These are phyloP conservation scores for Rotaria socialis DNA, from an alignment of 2,888 invertebrate species.

Conservation along the genomic window DNA sequence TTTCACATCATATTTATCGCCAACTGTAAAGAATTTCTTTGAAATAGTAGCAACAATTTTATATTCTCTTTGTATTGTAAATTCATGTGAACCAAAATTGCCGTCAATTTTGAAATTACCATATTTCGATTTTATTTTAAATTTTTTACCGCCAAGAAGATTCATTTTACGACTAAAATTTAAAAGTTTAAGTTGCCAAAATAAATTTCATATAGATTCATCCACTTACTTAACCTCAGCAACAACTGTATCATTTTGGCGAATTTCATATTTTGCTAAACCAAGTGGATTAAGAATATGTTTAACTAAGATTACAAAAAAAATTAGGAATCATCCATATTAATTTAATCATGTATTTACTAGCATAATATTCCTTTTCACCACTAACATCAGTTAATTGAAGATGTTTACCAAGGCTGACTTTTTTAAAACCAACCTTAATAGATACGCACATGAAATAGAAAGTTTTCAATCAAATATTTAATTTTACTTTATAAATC, in stretches of 20 bases:
- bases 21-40: conserved; percentile 10
- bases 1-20: conserved; percentile 14
- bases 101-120: conserved; percentile 5
- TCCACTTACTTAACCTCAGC: neutral
- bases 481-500: neutral
- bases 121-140: neutral
- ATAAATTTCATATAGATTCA: neutral
- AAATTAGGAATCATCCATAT: neutral
- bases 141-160: conserved; percentile 11
- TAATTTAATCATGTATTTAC: neutral
- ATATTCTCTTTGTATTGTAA: neutral
- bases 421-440: conserved; percentile 12
- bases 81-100: conserved; percentile 11
- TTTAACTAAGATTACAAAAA: neutral
- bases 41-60: neutral
- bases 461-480: neutral
- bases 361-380: neutral
- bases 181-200: neutral
- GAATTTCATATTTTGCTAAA: conserved; percentile 31
- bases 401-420: conserved; percentile 15
- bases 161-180: neutral
- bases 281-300: conserved; percentile 27
- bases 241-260: neutral
- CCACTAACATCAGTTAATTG: neutral
- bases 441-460: neutral